Conservation (phyloP, 2,113 vertebrate genomes). For the Leptodactylus fuscus region DNA sequence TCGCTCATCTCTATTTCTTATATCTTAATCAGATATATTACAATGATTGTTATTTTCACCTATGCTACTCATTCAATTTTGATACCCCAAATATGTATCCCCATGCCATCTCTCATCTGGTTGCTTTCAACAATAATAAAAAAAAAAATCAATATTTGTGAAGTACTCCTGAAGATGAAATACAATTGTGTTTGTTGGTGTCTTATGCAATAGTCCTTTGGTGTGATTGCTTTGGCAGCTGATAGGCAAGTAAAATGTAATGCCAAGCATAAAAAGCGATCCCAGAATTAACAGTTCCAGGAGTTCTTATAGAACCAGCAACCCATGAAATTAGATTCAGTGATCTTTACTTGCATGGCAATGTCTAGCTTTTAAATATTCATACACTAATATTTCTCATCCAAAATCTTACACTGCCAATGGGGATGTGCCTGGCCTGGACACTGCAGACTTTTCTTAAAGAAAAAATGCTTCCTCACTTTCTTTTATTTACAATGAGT, state of each 20-base stretch:
- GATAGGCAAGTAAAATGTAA: background rate
- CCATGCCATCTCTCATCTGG: too few relatives aligned
- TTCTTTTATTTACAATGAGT: constrained; percentile 28
- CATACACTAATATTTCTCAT: constrained; percentile 30
- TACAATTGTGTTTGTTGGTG: background rate
- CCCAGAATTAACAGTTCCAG: constrained; percentile 55
- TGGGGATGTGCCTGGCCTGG: constrained; percentile 4
- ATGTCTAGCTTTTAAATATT: constrained; percentile 48
- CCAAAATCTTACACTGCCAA: constrained; percentile 39
- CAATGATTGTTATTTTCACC: too few relatives aligned
- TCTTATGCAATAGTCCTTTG: background rate
- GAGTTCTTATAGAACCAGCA: constrained; percentile 62
- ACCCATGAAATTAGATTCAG: constrained; percentile 45
- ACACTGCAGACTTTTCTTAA: background rate
- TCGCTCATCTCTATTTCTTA: too few relatives aligned
- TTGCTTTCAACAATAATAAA: too few relatives aligned
- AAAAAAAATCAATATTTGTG: too few relatives aligned
- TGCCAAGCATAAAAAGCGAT: constrained; percentile 63
- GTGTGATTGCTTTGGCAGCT: background rate
- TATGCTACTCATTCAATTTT: too few relatives aligned
- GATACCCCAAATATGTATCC: too few relatives aligned
- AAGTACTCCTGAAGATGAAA: background rate
- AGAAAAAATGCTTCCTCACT: background rate
- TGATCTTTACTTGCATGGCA: constrained; percentile 43
- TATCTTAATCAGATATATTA: too few relatives aligned